Base-by-base conservation (phyloP, 2,888 invertebrate genomes). In the Cryptocephalus moraei region DNA sequence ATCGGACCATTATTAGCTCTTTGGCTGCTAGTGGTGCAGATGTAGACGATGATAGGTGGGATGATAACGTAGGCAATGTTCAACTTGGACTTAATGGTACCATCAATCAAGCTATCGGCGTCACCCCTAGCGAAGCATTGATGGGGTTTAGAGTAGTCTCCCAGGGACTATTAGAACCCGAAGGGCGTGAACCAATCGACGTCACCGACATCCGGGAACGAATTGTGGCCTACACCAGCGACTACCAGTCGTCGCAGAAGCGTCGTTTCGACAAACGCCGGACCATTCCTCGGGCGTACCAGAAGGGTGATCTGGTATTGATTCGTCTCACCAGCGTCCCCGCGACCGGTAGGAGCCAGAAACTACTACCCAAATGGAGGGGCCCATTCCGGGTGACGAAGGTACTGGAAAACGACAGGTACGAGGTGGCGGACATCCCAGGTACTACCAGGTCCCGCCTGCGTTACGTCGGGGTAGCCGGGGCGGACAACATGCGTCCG, bases 341-440 rank as follows among this genome's bases (percentile, higher is more conserved):
- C 22, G 22, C 22, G 22, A 22, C 22, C 22, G 22, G 22, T 22
- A 14, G 4, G 13, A 55, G 51, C 14, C 45, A 50, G 4, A 55
- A 55, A 31, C 44, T 55, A 9, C 38, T 44, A 14, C 46, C 48
- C 8, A 55, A 49, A 33, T 55, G 46, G 49, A 44, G 44, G 46
- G 55, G 55, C 12, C 54, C 50, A n/a, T 52, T 50, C 38, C 11
- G 38, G 22, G 41, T 52, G 13, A 32, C 39, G 4, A 39, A 43
- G 33, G 44, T 39, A 9, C 14, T 51, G 6, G 44, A 39, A 3
- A 44, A 48, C 11, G 48, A 22, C 22, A 22, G 22, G 6, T 22
- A 22, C 22, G 22, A 22, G 22, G 22, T 22, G 6, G 22, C 22
- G 22, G 22, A 22, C 22, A 22, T 22, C 22, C 22, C 22, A 22